Percentiles rank a stretch among this genome's conserved stretches.
Conservation (phyloP, 2,888 invertebrate genomes). For the Agonum fuliginosum region DNA sequence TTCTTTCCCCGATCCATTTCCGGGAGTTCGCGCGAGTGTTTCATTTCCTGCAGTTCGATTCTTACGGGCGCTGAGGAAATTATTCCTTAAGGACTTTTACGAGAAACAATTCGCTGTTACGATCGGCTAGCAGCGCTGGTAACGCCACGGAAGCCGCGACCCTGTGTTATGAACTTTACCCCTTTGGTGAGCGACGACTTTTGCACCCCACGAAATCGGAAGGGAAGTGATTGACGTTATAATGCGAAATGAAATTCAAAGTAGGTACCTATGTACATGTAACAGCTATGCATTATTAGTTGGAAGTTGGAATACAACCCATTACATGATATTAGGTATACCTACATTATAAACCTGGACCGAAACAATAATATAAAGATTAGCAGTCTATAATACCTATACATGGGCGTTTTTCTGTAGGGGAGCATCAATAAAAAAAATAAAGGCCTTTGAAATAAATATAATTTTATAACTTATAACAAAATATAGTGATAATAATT, state of each 20-base stretch:
- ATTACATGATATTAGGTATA: too few species aligned
- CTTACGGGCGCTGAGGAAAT: constrained; percentile 65
- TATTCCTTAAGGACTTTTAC: constrained; percentile 63
- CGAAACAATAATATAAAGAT: too few species aligned
- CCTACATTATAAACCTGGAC: too few species aligned
- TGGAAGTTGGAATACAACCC: too few species aligned
- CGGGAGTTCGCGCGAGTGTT: constrained; percentile 67
- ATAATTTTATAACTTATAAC: too few species aligned
- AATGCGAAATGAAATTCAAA: not conserved
- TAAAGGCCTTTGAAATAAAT: too few species aligned
- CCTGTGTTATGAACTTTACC: constrained; percentile 53
- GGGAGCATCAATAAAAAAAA: too few species aligned
- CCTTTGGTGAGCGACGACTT: constrained; percentile 8
- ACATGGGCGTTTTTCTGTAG: too few species aligned
- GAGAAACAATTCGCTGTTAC: constrained; percentile 59
- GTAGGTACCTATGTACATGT: too few species aligned
- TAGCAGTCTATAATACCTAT: too few species aligned
- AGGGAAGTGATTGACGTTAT: not conserved
- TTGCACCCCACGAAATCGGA: not conserved
- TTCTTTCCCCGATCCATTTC: constrained; percentile 65
- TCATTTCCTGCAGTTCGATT: constrained; percentile 69
- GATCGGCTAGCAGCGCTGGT: constrained; percentile 44
- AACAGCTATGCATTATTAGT: too few species aligned
- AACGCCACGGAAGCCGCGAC: not conserved
- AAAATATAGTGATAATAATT: too few species aligned